Percentiles rank a stretch among this genome's conserved stretches.
Evolutionary conservation across 1,140 invertebrate species (phyloP).

Genomic region (Diprion similis): DNA sequence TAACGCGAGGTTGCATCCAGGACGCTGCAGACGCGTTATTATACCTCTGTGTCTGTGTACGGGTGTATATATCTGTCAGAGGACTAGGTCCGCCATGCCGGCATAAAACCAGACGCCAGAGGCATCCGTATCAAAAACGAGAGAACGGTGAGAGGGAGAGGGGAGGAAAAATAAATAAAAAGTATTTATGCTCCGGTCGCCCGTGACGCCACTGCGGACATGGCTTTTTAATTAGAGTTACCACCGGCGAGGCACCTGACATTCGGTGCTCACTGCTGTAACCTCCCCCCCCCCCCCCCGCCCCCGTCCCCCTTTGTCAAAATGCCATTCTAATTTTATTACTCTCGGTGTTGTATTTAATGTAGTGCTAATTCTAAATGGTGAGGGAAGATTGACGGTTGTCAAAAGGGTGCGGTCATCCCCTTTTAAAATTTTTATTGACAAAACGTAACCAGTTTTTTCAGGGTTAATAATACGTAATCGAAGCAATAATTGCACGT

Average conservation of each 20-base stretch:
- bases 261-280: constrained; percentile 27
- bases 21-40: not conserved
- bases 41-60: too few species aligned
- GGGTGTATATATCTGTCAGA: not conserved
- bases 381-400: too few species aligned
- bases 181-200: constrained; percentile 32
- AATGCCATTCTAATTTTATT: constrained; percentile 57
- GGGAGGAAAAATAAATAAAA: constrained; percentile 21
- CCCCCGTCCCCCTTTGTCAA: constrained; percentile 57
- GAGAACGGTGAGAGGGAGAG: constrained; percentile 19
- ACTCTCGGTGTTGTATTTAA: not conserved
- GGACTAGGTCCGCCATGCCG: not conserved
- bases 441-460: too few species aligned
- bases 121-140: constrained; percentile 21
- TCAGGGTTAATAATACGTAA: too few species aligned
- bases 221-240: constrained; percentile 62
- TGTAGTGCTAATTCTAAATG: too few species aligned
- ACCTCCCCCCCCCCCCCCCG: constrained; percentile 30
- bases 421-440: too few species aligned
- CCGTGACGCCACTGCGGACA: constrained; percentile 52
- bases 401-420: too few species aligned
- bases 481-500: constrained; percentile 22
- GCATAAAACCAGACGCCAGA: not conserved
- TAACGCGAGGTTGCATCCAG: not conserved
- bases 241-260: constrained; percentile 55